phyloP scores from a whole-genome alignment of 2,888 invertebrate genomes.

The Dyspetes luteomarginatus region DNA sequence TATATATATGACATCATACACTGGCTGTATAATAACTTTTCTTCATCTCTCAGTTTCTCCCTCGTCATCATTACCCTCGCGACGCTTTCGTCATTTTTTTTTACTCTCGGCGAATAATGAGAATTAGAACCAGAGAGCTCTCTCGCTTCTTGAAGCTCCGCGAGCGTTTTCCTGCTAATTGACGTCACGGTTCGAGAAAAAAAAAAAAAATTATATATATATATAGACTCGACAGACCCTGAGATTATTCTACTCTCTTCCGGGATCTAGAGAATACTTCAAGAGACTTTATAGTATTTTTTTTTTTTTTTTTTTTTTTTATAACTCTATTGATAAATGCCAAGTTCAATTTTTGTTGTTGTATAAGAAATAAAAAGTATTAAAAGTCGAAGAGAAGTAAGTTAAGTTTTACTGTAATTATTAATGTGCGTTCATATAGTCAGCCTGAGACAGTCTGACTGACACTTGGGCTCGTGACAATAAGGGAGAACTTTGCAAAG shows the following conservation, averaged over 20 bases:
- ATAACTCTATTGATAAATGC: no score
- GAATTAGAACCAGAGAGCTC: conserved; percentile 1
- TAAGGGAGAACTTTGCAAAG: not conserved
- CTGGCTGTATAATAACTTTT: no score
- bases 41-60: no score
- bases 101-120: conserved; percentile 24
- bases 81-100: conserved; percentile 8
- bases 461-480: not conserved
- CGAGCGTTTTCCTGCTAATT: conserved; percentile 45
- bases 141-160: not conserved
- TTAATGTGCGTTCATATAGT: not conserved
- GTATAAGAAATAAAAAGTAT: not conserved
- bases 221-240: no score
- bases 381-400: not conserved
- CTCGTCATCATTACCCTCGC: no score
- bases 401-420: not conserved
- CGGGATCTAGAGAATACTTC: no score
- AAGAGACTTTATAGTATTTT: no score
- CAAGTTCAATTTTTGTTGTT: no score
- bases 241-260: no score
- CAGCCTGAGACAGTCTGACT: conserved; percentile 1
- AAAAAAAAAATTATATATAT: conserved; percentile 2
- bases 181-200: conserved; percentile 34
- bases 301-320: no score
- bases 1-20: no score